These are phyloP conservation scores for Cremastinae sp. DNA, from an alignment of 2,888 invertebrate species.

Conservation along the genomic window DNA sequence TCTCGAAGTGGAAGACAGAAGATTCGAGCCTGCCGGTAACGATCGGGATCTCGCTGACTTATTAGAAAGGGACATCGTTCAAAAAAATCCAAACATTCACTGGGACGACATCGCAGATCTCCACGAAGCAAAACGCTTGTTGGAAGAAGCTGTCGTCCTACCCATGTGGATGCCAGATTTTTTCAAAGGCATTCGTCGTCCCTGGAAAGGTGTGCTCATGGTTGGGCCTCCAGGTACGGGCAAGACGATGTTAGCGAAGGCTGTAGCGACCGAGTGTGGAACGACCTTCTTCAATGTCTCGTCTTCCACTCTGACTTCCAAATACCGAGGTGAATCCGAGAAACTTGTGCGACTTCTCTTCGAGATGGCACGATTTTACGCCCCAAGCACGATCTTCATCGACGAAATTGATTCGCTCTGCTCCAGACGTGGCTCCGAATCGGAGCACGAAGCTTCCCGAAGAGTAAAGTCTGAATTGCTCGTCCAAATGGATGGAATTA, in stretches of 20 bases:
- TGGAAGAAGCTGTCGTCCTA: slow-evolving; percentile 98
- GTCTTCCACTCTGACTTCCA: slow-evolving; percentile 97
- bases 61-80: slow-evolving; percentile 97
- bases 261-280: slow-evolving; percentile 98
- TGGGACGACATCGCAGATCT: slow-evolving; percentile 98
- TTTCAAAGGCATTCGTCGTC: slow-evolving; percentile 97
- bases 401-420: slow-evolving; percentile 99
- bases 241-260: slow-evolving; percentile 98
- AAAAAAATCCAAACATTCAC: slow-evolving; percentile 96
- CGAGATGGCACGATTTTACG: slow-evolving; percentile 99
- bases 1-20: slow-evolving; percentile 86
- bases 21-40: slow-evolving; percentile 91
- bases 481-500: slow-evolving; percentile 99
- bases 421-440: slow-evolving; percentile 95
- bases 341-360: slow-evolving; percentile 97
- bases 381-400: slow-evolving; percentile 98
- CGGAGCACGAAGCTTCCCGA: slow-evolving; percentile 98
- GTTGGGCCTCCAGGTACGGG: slow-evolving; percentile 96
- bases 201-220: slow-evolving; percentile 98
- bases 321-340: slow-evolving; percentile 99
- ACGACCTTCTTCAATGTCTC: slow-evolving; percentile 99
- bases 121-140: slow-evolving; percentile 91
- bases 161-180: slow-evolving; percentile 99
- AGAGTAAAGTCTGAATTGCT: slow-evolving; percentile 98
- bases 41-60: slow-evolving; percentile 97